Percentiles rank a stretch among this genome's conserved stretches.
phyloP scores from a whole-genome alignment of 2,113 vertebrate genomes.

The Alouatta palliata region DNA sequence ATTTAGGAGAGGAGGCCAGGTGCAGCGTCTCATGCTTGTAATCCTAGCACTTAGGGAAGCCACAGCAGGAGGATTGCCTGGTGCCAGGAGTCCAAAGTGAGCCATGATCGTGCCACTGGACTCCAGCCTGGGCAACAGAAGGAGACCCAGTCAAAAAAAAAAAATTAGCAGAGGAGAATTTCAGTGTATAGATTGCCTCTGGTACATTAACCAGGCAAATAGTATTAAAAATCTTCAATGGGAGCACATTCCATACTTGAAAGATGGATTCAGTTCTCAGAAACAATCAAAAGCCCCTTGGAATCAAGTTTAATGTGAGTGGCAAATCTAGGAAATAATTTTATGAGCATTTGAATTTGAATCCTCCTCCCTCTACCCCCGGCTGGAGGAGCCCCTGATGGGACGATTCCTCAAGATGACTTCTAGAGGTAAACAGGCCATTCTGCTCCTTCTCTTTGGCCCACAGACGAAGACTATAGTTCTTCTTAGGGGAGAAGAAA shows the following conservation, averaged over 20 bases:
- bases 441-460: background rate
- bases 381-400: background rate
- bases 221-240: background rate
- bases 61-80: too few species aligned
- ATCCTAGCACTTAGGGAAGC: too few species aligned
- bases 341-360: background rate
- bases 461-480: background rate
- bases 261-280: background rate
- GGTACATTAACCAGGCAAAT: background rate
- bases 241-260: background rate
- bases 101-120: too few species aligned
- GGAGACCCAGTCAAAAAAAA: too few species aligned
- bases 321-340: background rate
- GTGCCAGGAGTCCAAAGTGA: too few species aligned
- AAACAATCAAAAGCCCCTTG: background rate
- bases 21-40: too few species aligned
- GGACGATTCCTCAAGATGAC: background rate
- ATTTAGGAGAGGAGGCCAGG: background rate
- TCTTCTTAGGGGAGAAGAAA: background rate
- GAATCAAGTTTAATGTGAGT: background rate
- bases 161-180: background rate
- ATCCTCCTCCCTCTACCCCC: too few species aligned
- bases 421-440: background rate
- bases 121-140: too few species aligned
- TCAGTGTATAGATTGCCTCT: background rate